Percentiles rank a stretch among this genome's conserved stretches.
Conservation (phyloP, 1,140 invertebrate genomes). For the Scaptomyza montana region DNA sequence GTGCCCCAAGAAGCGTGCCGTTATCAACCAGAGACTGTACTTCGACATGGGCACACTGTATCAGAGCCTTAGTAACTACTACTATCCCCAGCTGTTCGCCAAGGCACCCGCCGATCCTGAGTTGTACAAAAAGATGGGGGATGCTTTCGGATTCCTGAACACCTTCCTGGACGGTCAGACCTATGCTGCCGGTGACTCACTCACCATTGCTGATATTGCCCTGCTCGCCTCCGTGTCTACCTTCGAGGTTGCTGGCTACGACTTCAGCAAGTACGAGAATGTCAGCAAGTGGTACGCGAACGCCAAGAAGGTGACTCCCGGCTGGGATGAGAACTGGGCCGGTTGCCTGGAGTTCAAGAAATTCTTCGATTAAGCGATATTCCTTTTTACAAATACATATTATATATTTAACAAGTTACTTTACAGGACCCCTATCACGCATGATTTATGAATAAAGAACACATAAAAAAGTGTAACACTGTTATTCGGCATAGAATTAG, state of each 20-base stretch:
- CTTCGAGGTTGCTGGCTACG: conserved; percentile 87
- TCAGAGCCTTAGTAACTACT: conserved; percentile 86
- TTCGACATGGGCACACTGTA: conserved; percentile 90
- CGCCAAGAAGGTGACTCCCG: conserved; percentile 88
- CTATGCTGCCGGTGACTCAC: conserved; percentile 87
- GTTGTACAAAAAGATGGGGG: conserved; percentile 87
- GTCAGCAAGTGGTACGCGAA: conserved; percentile 89
- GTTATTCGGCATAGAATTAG: no score
- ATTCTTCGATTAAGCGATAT: conserved; percentile 62
- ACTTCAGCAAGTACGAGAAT: conserved; percentile 88
- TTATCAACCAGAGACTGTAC: conserved; percentile 89
- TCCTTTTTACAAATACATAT: conserved; percentile 33
- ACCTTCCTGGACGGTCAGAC: conserved; percentile 87
- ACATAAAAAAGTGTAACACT: not conserved
- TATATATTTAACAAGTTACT: conserved; percentile 17
- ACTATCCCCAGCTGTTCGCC: conserved; percentile 90
- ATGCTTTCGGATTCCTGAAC: conserved; percentile 88
- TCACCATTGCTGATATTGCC: conserved; percentile 90
- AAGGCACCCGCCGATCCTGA: conserved; percentile 87
- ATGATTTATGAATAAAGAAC: not conserved
- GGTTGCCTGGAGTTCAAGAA: conserved; percentile 85
- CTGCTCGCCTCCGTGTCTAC: conserved; percentile 87
- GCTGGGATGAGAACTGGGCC: conserved; percentile 89
- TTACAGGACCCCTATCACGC: no score
- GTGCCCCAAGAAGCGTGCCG: conserved; percentile 87